Base-by-base conservation (phyloP, 64 coral and sea anemone genomes). In the Pocillopora verrucosa region DNA sequence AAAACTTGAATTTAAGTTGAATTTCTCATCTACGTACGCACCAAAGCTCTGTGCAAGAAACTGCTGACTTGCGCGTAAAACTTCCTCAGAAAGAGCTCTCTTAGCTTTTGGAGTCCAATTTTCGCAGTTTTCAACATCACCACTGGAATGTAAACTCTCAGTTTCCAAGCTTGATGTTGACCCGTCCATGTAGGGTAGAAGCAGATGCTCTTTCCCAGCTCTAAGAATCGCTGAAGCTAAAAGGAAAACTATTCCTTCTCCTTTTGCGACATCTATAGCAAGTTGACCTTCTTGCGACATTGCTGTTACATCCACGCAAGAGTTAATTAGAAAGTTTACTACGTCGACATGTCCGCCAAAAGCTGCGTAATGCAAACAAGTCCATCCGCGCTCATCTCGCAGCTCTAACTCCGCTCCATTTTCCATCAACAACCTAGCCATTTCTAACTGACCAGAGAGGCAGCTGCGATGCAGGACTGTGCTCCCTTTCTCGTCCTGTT, bases 201-300 rank as follows among this genome's bases (percentile, higher is more conserved):
- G 80, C 11, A 97, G 69, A 65, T 93, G 88, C 15, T 97, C 95
- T 62, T 97, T 97, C 26, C 95, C 95, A 25, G 77, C 83, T 88
- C 90, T 89, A 19, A 97, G 93, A 58, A 97, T 93, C 13, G 91
- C 91, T 5, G 95, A 81, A 9, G 95, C 91, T 10, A 97, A 80
- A 11, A 97, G 73, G 36, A 97, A 97, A n/a, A 97, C 92, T 68
- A 97, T 97, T 34, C 91, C 95, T 79, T 97, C 95, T 14, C 92
- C 95, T 84, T 80, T 90, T 22, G 95, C 95, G 6, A 97, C 82
- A 56, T 97, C 95, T 14, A 97, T 97, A 12, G 92, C 91, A 22
- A 93, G 34, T 88, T 97, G 87, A 0, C 95, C 95, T 73, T 97
- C 95, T 13, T 82, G 81, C 9, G 95, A 83, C 13, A 60, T 84